Evolutionary conservation across 1,140 invertebrate species (phyloP), one percentile per base, ranked within the genome.

Genomic region (Bombus pyrosoma): DNA sequence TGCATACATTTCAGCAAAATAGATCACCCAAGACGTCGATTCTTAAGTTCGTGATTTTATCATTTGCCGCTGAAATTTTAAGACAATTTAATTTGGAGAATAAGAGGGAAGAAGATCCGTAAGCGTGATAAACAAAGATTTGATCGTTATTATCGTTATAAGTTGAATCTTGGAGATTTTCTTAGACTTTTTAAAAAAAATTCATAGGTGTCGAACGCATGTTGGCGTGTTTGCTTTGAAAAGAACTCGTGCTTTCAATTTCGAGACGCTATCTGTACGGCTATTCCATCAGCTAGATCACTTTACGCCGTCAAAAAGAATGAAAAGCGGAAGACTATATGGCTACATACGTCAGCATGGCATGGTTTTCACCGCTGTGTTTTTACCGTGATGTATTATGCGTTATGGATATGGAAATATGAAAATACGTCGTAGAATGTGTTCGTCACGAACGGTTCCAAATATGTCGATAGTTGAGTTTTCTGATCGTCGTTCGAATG

Each of bases 321-420:
- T 28, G 32, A 68, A 25, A 41, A 32, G 12, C 4, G 28, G 4
- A 18, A 32, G 28, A n/a, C 25, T 2, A n/a, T 13, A 2, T 66
- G 5, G 13, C 22, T 28, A 34, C 4, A 34, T 13, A 22, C 32
- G 15, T 41, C 28, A 0, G 5, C 28, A 34, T 22, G 6, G 1
- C 47, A 13, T n/a, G 18, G 18, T 69, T 66, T n/a, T 25, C n/a
- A 12, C 28, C 4, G 3, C 8, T 32, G 59, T 41, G 32, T 57
- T 59, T 47, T 47, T 69, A 12, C 28, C 18, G 9, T n/a, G 79
- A 73, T 34, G 53, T 32, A 59, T 72, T 72, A 72, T 41, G 66
- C 47, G 34, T 59, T 59, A 72, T 72, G 47, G 68, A 41, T 59
- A 81, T 81, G 43, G 47, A 81, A 81, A 81, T 81, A 72, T 81